A percentile compares a stretch with the other conserved stretches of the same genome.
These are phyloP conservation scores for Microchirus variegatus DNA, from an alignment of 2,797 vertebrate species.

Conservation along the genomic window DNA sequence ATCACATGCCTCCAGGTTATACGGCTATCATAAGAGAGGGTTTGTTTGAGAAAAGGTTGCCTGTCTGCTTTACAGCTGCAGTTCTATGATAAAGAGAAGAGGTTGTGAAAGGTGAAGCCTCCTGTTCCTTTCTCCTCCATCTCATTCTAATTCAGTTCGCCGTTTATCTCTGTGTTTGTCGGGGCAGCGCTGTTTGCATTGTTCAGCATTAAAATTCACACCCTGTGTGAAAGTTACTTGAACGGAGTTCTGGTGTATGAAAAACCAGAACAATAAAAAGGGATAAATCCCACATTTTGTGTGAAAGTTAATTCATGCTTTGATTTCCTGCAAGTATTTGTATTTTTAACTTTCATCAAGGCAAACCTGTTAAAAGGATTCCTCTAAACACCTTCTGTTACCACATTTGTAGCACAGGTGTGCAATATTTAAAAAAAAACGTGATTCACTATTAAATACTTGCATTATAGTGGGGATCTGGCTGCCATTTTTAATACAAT, in stretches of 20 bases:
- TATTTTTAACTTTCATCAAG: constrained; percentile 54
- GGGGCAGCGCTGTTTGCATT: not conserved
- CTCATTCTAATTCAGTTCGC: constrained; percentile 34
- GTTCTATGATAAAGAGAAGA: constrained; percentile 63
- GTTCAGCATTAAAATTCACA: constrained; percentile 16
- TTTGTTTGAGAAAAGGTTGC: constrained; percentile 66
- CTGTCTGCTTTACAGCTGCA: constrained; percentile 66
- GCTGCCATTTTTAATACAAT: too few relatives aligned
- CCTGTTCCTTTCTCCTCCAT: not conserved
- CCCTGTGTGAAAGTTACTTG: constrained; percentile 6
- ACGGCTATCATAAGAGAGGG: constrained; percentile 55
- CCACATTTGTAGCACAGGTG: too few relatives aligned
- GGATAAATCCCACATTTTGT: constrained; percentile 11
- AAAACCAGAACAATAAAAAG: constrained; percentile 9
- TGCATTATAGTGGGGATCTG: too few relatives aligned
- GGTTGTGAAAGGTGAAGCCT: constrained; percentile 55
- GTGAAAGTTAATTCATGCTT: constrained; percentile 19
- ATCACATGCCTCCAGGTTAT: constrained; percentile 70
- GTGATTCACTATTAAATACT: too few relatives aligned
- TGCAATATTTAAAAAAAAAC: too few relatives aligned
- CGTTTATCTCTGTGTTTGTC: not conserved
- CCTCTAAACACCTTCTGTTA: constrained; percentile 47
- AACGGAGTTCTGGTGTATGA: constrained; percentile 1
- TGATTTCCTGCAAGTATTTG: constrained; percentile 37
- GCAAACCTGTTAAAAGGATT: constrained; percentile 45